Percentiles rank a stretch among this genome's conserved stretches.
phyloP scores from a whole-genome alignment of 2,888 invertebrate species.

The Catocala sponsa region DNA sequence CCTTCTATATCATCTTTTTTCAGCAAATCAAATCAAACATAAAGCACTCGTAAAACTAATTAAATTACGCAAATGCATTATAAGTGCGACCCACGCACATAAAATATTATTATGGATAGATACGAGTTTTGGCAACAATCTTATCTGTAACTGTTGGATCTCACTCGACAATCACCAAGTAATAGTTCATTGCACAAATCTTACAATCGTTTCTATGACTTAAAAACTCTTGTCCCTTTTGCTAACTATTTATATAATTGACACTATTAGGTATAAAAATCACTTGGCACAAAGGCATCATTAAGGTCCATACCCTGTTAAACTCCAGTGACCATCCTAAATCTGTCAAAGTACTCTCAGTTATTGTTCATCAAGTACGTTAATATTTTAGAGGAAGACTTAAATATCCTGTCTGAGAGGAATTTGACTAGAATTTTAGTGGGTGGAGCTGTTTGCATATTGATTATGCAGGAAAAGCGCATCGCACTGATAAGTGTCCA shows the following conservation, averaged over 20 bases:
- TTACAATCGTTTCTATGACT: constrained; percentile 77
- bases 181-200: constrained; percentile 81
- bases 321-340: constrained; percentile 76
- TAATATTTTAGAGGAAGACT: constrained; percentile 75
- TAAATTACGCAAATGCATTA: constrained; percentile 86
- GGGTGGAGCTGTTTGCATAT: constrained; percentile 75
- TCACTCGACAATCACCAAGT: constrained; percentile 63
- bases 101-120: constrained; percentile 55
- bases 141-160: constrained; percentile 62
- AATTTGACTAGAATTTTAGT: constrained; percentile 81
- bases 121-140: constrained; percentile 76
- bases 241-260: constrained; percentile 84
- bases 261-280: constrained; percentile 85
- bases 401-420: constrained; percentile 77
- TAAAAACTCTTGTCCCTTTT: constrained; percentile 78
- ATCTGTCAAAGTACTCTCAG: constrained; percentile 85
- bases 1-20: constrained; percentile 66
- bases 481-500: constrained; percentile 68
- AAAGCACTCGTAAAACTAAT: constrained; percentile 75
- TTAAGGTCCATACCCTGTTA: constrained; percentile 86
- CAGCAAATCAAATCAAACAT: constrained; percentile 72
- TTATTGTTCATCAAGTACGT: constrained; percentile 58
- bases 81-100: constrained; percentile 67
- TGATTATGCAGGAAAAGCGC: constrained; percentile 52
- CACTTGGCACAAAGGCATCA: constrained; percentile 87